Base-by-base conservation (phyloP, 2,888 invertebrate genomes). In the Cheiracanthium punctorium region DNA sequence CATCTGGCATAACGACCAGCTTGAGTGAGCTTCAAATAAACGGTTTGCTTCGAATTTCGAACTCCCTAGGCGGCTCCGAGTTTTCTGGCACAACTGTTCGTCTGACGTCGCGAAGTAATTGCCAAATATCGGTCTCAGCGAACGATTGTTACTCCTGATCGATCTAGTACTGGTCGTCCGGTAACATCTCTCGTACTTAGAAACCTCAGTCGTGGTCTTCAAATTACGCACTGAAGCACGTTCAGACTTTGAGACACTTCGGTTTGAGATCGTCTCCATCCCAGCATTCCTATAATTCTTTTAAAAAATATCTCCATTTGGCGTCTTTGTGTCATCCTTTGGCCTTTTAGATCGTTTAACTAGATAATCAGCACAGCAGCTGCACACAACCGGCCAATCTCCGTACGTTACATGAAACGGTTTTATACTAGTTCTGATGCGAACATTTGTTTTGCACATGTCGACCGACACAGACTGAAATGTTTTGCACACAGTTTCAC, bases 261-360 rank as follows among this genome's bases (percentile, higher is more conserved):
- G 28, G 0, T 72, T 48, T 72, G 43, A 4, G 29, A 72, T 48
- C 29, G 29, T 29, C 48, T 30, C 4, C 24, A 48, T 72, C 48
- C 48, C 29, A 72, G 29, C 10, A 72, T 72, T 48, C 17, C 48
- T 17, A 48, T 48, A 48, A 72, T 48, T 43, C 72, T 72, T 72
- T 72, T 72, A 43, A 1, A 10, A 72, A 72, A 72, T 4, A 28
- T 43, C 17, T 48, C 30, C 72, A 48, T 28, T 48, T 72, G 17
- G 5, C 43, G 43, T 48, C 43, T 48, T 48, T 48, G 17, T 48
- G 14, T 17, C 17, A 48, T 48, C 43, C 10, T 48, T 48, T 2
- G 43, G 10, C 10, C 14, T 17, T 48, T 48, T 48, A 12, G 43
- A 48, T 17, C 17, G 43, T 48, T 48, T 48, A 48, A 48, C 43